Conservation (phyloP, 2,888 invertebrate species). For the Cyaniris semiargus region DNA sequence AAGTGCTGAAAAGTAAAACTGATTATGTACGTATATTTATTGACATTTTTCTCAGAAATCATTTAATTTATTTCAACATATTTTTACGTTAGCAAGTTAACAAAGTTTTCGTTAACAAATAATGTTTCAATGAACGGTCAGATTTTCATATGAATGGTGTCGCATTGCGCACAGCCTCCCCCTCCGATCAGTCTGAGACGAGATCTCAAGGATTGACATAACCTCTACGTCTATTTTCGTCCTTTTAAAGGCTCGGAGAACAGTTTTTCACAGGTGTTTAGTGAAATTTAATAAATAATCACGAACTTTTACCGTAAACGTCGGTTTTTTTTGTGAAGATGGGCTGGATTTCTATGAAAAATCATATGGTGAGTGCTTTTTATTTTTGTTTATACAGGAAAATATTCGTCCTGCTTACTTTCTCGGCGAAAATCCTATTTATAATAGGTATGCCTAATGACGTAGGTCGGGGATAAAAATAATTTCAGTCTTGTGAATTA, state of each 20-base stretch:
- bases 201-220: conserved; percentile 70
- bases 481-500: not conserved
- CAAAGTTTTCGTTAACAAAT: not conserved
- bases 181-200: conserved; percentile 63
- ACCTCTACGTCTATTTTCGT: conserved; percentile 52
- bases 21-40: not conserved
- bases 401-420: not conserved
- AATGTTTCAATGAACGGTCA: conserved; percentile 34
- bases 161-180: conserved; percentile 80
- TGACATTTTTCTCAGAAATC: not conserved
- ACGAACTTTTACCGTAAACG: conserved; percentile 65
- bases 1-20: conserved; percentile 1
- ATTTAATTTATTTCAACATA: not conserved
- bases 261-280: conserved; percentile 15
- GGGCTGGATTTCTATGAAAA: conserved; percentile 79
- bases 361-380: conserved; percentile 74
- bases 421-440: not conserved
- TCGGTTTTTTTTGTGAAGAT: conserved; percentile 64
- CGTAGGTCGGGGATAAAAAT: not conserved
- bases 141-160: conserved; percentile 56
- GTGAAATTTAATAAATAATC: conserved; percentile 44
- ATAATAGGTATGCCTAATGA: not conserved
- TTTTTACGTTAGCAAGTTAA: not conserved
- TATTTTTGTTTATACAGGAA: not conserved
- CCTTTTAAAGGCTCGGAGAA: conserved; percentile 1